phyloP scores from a whole-genome alignment of 1,140 invertebrate species.

The Anagrus nilaparvatae region DNA sequence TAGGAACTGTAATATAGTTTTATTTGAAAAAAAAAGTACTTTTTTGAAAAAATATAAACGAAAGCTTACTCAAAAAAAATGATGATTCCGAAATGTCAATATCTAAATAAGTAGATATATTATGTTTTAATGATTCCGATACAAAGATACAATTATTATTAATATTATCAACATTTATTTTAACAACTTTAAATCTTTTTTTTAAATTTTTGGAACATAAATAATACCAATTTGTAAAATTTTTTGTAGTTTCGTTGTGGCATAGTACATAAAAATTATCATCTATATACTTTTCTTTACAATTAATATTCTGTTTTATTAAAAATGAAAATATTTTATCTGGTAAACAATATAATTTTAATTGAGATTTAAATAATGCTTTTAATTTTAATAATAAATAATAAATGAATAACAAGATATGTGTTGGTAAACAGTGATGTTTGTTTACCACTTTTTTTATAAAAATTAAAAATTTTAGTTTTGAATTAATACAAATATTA shows the following conservation, averaged over 20 bases:
- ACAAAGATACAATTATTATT: constrained; percentile 35
- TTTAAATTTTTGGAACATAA: constrained; percentile 22
- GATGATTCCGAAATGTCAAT: constrained; percentile 4
- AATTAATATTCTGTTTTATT: constrained; percentile 15
- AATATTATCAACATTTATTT: constrained; percentile 28
- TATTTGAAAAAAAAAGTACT: constrained; percentile 1
- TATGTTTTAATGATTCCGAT: constrained; percentile 42
- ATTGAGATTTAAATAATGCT: constrained; percentile 18
- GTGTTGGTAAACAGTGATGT: constrained; percentile 12
- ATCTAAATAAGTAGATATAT: constrained; percentile 33
- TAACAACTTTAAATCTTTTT: constrained; percentile 34
- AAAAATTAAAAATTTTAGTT: constrained; percentile 3
- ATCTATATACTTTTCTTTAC: constrained; percentile 22
- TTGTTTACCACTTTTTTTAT: constrained; percentile 15
- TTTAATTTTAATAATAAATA: constrained; percentile 22
- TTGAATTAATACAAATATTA: too few relatives aligned
- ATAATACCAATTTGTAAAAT: constrained; percentile 23
- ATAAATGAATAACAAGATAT: constrained; percentile 20
- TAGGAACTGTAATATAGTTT: constrained; percentile 4
- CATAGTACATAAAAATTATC: constrained; percentile 23
- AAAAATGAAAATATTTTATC: constrained; percentile 20
- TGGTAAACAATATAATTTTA: constrained; percentile 18
- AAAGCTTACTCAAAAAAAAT: constrained; percentile 29
- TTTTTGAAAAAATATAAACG: constrained; percentile 1
- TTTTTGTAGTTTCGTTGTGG: constrained; percentile 11